A percentile compares a stretch with the other conserved stretches of the same genome.
phyloP scores from a whole-genome alignment of 2,888 invertebrate species.

The Rhingia campestris region DNA sequence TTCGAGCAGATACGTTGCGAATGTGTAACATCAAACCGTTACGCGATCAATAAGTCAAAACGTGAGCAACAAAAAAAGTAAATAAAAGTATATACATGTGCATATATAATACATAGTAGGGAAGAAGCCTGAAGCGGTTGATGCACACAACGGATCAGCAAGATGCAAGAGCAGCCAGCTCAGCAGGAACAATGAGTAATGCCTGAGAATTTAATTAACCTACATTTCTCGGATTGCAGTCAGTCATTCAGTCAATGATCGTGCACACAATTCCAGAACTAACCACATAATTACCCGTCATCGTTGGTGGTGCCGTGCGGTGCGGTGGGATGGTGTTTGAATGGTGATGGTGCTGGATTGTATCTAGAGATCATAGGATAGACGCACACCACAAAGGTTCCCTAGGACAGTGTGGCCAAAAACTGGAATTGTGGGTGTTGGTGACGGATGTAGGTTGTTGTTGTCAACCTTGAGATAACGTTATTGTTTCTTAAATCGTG shows the following conservation, averaged over 20 bases:
- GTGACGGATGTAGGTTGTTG: neutral
- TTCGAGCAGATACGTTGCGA: conserved; percentile 30
- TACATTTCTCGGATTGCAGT: conserved; percentile 71
- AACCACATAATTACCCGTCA: conserved; percentile 70
- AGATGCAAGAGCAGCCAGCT: conserved; percentile 12
- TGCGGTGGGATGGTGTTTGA: conserved; percentile 3
- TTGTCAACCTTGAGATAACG: too few relatives aligned
- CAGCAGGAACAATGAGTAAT: conserved; percentile 69
- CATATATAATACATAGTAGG: conserved; percentile 10
- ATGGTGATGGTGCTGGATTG: conserved; percentile 39
- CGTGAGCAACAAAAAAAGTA: conserved; percentile 69
- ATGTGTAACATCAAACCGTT: conserved; percentile 72
- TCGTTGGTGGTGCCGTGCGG: conserved; percentile 19
- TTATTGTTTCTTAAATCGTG: too few relatives aligned
- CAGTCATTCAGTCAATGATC: conserved; percentile 72
- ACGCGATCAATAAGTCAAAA: conserved; percentile 74
- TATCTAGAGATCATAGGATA: conserved; percentile 45
- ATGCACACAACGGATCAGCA: conserved; percentile 31
- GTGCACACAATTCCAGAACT: conserved; percentile 71
- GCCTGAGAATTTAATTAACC: conserved; percentile 74
- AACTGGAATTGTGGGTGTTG: neutral
- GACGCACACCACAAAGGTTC: conserved; percentile 34
- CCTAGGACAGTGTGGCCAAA: conserved; percentile 45
- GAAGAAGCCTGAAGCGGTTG: conserved; percentile 22
- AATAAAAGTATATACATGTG: conserved; percentile 7